Evolutionary conservation across 2,113 vertebrate genomes (phyloP).

Genomic region (Archocentrus centrarchus): DNA sequence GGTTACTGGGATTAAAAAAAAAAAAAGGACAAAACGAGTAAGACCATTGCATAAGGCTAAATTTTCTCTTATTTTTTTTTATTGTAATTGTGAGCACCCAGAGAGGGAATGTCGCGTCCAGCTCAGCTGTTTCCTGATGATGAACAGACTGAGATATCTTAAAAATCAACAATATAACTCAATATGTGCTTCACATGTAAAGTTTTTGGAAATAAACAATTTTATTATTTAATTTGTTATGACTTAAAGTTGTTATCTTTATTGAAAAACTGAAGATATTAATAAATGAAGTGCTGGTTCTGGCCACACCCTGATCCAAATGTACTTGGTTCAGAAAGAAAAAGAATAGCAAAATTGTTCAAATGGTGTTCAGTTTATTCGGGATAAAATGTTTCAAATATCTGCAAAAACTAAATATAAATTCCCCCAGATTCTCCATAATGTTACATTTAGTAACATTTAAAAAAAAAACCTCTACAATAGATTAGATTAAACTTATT

Average conservation of each 20-base stretch:
- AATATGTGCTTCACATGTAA: too few relatives aligned
- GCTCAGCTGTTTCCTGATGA: background rate
- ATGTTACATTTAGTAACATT: background rate
- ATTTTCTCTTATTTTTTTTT: background rate
- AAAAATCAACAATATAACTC: background rate
- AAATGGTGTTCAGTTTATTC: background rate
- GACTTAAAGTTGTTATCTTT: background rate
- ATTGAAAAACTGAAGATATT: background rate
- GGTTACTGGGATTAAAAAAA: background rate
- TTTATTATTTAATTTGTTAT: background rate
- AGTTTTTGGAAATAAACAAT: background rate
- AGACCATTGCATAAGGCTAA: too few relatives aligned
- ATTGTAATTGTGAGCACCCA: background rate
- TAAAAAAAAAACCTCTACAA: background rate
- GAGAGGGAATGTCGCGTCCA: background rate
- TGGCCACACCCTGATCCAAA: too few relatives aligned
- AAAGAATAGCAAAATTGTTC: background rate
- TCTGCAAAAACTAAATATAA: background rate
- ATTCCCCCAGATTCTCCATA: background rate
- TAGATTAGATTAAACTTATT: too few relatives aligned
- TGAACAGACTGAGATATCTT: background rate
- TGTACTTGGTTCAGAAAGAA: background rate
- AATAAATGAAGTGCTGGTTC: background rate
- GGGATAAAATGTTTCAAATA: background rate
- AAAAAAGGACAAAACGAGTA: background rate